Percentiles rank a stretch among this genome's conserved stretches.
Conservation (phyloP, 2,888 invertebrate species). For the Zeuzera pyrina region DNA sequence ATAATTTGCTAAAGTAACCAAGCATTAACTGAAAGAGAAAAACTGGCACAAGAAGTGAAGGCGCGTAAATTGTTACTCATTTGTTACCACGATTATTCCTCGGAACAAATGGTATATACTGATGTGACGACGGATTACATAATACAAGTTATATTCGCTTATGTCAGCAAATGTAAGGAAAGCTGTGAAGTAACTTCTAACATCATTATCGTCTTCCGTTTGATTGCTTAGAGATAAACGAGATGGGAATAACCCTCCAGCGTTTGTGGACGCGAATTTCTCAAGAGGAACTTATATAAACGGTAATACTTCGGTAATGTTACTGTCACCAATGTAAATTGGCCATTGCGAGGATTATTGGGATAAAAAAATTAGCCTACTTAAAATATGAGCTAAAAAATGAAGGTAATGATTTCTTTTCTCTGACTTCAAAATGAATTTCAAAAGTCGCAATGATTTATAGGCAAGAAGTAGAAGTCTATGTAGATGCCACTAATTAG, state of each 20-base stretch:
- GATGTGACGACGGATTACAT: conserved; percentile 23
- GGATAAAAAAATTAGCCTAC: too few species aligned
- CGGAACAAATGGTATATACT: conserved; percentile 24
- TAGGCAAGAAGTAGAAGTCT: too few species aligned
- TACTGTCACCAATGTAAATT: conserved; percentile 22
- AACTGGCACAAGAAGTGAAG: background rate
- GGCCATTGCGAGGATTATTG: too few species aligned
- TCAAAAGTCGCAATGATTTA: too few species aligned
- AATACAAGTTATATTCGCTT: too few species aligned
- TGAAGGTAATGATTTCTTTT: too few species aligned
- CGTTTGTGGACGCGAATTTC: conserved; percentile 33
- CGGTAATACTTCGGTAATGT: conserved; percentile 39
- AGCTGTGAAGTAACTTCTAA: conserved; percentile 28
- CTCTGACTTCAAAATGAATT: too few species aligned
- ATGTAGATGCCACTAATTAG: too few species aligned
- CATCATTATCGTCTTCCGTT: conserved; percentile 41
- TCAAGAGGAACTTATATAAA: conserved; percentile 41
- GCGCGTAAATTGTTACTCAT: background rate
- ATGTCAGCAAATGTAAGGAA: conserved; percentile 36
- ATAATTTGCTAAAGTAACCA: too few species aligned
- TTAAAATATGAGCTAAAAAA: too few species aligned
- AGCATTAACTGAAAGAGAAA: too few species aligned
- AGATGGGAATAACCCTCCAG: conserved; percentile 28
- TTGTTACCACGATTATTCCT: conserved; percentile 16
- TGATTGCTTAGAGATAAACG: conserved; percentile 47